A percentile compares a stretch with the other conserved stretches of the same genome.
phyloP scores from a whole-genome alignment of 2,113 vertebrate species.

The Anthoscopus minutus region DNA sequence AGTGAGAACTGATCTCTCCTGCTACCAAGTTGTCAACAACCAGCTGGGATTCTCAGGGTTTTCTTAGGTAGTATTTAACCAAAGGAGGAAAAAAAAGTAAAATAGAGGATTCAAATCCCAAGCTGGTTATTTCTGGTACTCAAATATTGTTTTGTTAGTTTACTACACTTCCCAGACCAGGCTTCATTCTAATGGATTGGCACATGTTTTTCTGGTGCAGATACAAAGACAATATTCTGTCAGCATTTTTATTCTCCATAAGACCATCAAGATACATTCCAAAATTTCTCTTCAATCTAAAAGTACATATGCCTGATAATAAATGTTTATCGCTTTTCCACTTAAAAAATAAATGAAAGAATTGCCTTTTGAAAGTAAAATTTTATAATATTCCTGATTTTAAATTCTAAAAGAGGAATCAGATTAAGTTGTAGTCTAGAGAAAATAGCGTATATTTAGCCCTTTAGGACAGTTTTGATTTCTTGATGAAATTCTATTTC shows the following conservation, averaged over 20 bases:
- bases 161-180: not conserved
- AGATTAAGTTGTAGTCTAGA: not conserved
- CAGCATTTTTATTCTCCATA: not conserved
- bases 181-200: not conserved
- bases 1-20: not conserved
- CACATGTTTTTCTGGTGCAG: not conserved
- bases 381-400: not conserved
- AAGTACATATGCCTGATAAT: not conserved
- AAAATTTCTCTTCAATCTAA: not conserved
- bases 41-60: not conserved
- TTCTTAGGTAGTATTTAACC: not conserved
- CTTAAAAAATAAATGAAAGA: not conserved
- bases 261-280: not conserved
- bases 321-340: not conserved
- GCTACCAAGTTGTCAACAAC: not conserved
- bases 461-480: not conserved
- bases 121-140: not conserved
- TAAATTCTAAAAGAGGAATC: not conserved
- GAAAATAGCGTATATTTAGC: not conserved
- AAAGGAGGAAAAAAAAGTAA: not conserved
- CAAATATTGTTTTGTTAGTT: not conserved
- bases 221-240: not conserved
- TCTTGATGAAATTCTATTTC: not conserved
- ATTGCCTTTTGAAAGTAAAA: not conserved
- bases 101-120: not conserved